Evolutionary conservation across 2,797 vertebrate genomes (phyloP).

Genomic region (Odontamblyopus rebecca): DNA sequence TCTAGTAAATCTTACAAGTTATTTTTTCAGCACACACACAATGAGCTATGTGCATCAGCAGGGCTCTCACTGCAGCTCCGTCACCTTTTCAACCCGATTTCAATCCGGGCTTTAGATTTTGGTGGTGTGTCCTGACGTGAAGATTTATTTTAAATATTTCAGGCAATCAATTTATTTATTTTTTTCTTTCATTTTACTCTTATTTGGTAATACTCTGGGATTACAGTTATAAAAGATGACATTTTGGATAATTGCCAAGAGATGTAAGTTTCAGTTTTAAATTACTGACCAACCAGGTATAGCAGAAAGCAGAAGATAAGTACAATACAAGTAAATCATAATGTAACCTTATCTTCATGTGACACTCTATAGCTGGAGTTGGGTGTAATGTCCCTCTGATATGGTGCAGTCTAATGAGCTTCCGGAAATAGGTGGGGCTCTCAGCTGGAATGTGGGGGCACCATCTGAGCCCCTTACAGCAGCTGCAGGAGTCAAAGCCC

Average conservation of each 20-base stretch:
- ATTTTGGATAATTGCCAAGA: background rate
- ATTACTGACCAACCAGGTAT: background rate
- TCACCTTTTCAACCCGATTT: constrained; percentile 24
- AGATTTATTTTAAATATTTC: background rate
- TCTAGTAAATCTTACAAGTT: no score
- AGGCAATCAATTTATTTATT: background rate
- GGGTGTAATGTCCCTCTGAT: constrained; percentile 13
- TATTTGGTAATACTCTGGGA: no score
- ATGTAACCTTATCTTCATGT: background rate
- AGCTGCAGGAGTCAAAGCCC: constrained; percentile 34
- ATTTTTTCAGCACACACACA: background rate
- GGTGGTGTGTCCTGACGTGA: constrained; percentile 18
- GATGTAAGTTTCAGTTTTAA: background rate
- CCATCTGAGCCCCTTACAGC: constrained; percentile 25
- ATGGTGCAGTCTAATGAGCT: constrained; percentile 25
- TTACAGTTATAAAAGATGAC: no score
- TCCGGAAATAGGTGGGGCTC: constrained; percentile 37
- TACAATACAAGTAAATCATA: background rate
- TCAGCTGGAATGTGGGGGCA: constrained; percentile 9
- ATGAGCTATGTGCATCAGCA: background rate
- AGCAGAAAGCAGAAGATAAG: background rate
- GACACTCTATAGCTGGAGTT: background rate
- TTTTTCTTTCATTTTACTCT: background rate
- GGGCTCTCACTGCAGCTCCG: background rate
- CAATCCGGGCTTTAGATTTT: constrained; percentile 7